Base-by-base conservation (phyloP, 2,888 invertebrate species). In the Orthonevra nobilis region DNA sequence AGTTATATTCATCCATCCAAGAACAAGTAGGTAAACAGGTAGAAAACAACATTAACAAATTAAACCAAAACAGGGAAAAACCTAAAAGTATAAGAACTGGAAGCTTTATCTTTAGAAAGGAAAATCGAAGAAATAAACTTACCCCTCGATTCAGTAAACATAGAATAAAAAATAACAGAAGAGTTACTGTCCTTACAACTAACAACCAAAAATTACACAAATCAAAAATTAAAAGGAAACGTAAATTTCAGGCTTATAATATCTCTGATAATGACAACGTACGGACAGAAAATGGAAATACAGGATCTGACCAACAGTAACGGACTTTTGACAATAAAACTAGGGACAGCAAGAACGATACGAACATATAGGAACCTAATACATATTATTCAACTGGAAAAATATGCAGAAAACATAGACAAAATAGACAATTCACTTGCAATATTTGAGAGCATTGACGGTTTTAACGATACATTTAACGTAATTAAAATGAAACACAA, bases 131-230 rank as follows among this genome's bases (percentile, higher is more conserved):
- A 0, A 77, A 79, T 15, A 73, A 56, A 2, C 15, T 60, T 30
- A 60, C 50, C 10, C 40, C 64, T 7, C 34, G 64, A 12, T 73
- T 61, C 14, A 52, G 32, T 3, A 81, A 70, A 52, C 77, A 77
- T 19, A 48, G 15, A 23, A 60, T 60, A 6, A 34, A 44, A 30
- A 30, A 34, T 28, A 40, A 74, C 12, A 60, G 48, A 1, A 64
- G 48, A 68, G 9, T 70, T 1, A 70, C 61, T 20, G 12, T 73
- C 4, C 36, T 69, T 26, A 69, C 64, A 10, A 52, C 26, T 3
- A 40, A 70, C 48, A 77, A 77, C 7, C 52, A 60, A 20, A 81
- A 82, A 79, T 50, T 77, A 1, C 64, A 75, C 15, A 79, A 79
- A 28, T 36, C 50, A n/a, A 79, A 72, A 63, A 34, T 79, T 20